phyloP scores from a whole-genome alignment of 2,797 vertebrate species.

The Chiroxiphia lanceolata region DNA sequence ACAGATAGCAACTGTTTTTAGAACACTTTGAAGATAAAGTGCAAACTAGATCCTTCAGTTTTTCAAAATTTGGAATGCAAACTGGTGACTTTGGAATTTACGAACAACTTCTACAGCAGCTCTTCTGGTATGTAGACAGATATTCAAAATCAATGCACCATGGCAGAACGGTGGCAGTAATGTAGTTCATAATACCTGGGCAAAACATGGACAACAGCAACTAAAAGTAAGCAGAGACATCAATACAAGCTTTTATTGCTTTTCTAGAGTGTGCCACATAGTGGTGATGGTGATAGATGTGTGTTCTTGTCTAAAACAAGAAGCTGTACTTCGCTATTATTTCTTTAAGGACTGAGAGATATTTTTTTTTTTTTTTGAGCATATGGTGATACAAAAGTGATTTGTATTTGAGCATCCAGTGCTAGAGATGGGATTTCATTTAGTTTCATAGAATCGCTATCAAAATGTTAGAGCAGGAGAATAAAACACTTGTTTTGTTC shows the following conservation, averaged over 20 bases:
- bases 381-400: neutral
- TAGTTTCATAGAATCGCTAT: neutral
- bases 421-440: neutral
- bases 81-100: neutral
- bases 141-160: neutral
- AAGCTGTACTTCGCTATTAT: neutral
- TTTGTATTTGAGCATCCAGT: neutral
- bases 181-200: neutral
- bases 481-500: neutral
- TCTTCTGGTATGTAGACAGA: neutral
- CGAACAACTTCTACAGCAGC: neutral
- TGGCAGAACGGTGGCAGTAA: neutral
- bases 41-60: neutral
- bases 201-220: neutral
- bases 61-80: neutral
- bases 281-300: neutral
- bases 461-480: neutral
- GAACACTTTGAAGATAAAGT: neutral
- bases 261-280: neutral
- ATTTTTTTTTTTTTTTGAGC: neutral
- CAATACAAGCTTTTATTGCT: fast-evolving
- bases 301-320: neutral
- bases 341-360: neutral
- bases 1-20: neutral
- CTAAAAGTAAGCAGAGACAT: neutral